Percentiles rank a stretch among this genome's conserved stretches.
These are phyloP conservation scores for Glossophaga mutica DNA, from an alignment of 2,797 vertebrate genomes.

Conservation along the genomic window DNA sequence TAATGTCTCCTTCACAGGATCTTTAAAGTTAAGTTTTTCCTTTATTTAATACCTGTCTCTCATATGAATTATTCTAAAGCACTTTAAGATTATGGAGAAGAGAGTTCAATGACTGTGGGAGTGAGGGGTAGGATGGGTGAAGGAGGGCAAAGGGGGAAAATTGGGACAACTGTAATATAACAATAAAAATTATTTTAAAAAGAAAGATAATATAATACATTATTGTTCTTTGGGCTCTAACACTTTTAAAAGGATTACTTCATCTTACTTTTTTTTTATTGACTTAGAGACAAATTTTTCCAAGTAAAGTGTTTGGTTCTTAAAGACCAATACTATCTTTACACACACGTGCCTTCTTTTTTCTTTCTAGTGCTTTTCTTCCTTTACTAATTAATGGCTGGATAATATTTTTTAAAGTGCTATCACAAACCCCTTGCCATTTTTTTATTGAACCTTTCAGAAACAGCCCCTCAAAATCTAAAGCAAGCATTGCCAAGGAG, in stretches of 20 bases:
- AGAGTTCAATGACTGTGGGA: conserved; percentile 45
- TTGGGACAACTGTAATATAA: no score
- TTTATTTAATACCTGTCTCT: conserved; percentile 56
- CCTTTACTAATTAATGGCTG: neutral
- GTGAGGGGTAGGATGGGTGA: no score
- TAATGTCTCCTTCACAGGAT: conserved; percentile 51
- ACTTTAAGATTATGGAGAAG: conserved; percentile 53
- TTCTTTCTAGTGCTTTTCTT: conserved; percentile 2
- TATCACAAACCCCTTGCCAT: neutral
- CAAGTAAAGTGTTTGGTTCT: conserved; percentile 33
- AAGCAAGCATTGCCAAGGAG: neutral
- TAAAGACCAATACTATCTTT: neutral
- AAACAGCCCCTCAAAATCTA: neutral
- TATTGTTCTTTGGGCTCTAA: conserved; percentile 43
- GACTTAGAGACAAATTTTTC: conserved; percentile 49
- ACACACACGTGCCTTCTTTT: neutral
- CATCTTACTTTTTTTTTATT: conserved; percentile 47
- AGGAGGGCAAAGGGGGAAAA: no score
- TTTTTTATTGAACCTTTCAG: neutral
- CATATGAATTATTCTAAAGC: conserved; percentile 50
- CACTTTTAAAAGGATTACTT: conserved; percentile 35
- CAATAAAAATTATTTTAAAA: no score
- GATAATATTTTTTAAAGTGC: neutral
- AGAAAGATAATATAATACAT: conserved; percentile 23
- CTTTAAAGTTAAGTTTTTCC: conserved; percentile 59